These are phyloP conservation scores for Syndactyla subalaris DNA, from an alignment of 2,797 vertebrate species.

Conservation along the genomic window DNA sequence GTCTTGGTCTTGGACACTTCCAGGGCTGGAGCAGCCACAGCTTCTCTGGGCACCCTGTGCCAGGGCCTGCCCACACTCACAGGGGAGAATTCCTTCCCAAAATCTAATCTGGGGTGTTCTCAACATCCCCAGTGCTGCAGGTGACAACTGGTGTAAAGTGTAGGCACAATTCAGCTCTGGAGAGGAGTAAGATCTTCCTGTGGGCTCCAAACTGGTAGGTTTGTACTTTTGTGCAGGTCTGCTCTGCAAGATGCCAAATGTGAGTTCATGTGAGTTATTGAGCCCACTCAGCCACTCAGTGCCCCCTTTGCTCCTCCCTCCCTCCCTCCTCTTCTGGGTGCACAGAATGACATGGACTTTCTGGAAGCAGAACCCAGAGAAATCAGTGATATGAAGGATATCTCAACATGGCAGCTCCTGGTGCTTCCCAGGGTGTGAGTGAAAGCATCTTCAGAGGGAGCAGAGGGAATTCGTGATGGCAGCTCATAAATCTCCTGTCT, in stretches of 20 bases:
- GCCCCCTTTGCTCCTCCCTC: background rate
- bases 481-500: constrained; percentile 58
- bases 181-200: background rate
- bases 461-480: background rate
- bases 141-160: fast-evolving
- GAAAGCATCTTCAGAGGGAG: background rate
- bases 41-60: background rate
- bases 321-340: background rate
- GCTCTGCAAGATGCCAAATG: background rate
- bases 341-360: fast-evolving
- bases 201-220: background rate
- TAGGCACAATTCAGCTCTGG: background rate
- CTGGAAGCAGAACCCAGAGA: background rate
- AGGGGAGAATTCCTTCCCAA: background rate
- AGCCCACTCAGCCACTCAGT: background rate
- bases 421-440: background rate
- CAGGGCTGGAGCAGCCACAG: background rate
- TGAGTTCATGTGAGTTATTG: background rate
- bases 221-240: background rate
- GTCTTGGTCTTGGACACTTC: background rate
- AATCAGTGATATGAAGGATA: background rate
- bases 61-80: background rate
- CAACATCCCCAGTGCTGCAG: fast-evolving
- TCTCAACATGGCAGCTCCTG: background rate
- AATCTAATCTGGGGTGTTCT: background rate